These are phyloP conservation scores for Chinchilla lanigera DNA, from an alignment of 2,113 vertebrate species.

Conservation along the genomic window DNA sequence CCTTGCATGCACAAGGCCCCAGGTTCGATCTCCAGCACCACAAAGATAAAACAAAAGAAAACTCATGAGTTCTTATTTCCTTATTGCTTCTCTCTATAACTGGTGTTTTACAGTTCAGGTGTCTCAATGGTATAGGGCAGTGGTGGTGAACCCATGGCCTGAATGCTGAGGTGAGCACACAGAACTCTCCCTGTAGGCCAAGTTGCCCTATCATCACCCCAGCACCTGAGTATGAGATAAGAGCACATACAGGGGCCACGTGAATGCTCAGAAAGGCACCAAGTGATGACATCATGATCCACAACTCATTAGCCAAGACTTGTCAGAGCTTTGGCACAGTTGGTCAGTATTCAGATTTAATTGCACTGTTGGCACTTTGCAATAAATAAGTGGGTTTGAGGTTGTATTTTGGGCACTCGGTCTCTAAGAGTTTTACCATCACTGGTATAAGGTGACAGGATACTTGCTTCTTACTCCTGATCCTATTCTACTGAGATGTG, in stretches of 20 bases:
- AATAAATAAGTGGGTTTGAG: not conserved
- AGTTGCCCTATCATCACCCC: not conserved
- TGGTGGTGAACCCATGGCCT: not conserved
- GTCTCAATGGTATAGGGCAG: not conserved
- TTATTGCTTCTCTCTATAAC: not conserved
- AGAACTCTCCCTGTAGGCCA: not conserved
- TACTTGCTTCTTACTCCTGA: not conserved
- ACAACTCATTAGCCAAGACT: not conserved
- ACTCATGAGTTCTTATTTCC: not conserved
- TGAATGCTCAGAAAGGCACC: not conserved
- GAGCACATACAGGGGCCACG: not conserved
- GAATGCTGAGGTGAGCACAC: not conserved
- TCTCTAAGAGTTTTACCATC: not conserved
- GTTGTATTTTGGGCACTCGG: not conserved
- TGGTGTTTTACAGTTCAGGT: not conserved
- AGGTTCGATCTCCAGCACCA: not conserved
- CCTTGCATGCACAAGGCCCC: not conserved
- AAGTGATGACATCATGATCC: not conserved
- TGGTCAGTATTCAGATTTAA: not conserved
- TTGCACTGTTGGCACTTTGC: not conserved
- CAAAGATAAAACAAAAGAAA: not conserved
- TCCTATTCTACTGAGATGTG: not conserved
- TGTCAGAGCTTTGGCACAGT: not conserved
- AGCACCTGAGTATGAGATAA: not conserved
- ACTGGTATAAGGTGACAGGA: not conserved